Evolutionary conservation across 2,797 vertebrate species (phyloP).

Genomic region (Odontamblyopus lacepedii): DNA sequence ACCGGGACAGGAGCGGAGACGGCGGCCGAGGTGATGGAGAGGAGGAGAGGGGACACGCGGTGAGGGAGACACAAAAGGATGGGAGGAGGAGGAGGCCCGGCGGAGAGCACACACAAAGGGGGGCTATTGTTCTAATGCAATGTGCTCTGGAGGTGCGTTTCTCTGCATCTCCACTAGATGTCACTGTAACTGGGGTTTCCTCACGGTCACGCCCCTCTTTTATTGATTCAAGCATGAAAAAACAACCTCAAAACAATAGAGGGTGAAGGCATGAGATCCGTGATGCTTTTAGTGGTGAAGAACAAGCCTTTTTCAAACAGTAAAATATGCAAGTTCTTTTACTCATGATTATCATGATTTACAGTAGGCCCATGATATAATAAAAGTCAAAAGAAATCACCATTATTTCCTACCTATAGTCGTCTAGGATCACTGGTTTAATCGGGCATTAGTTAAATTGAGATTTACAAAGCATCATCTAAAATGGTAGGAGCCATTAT

Average conservation of each 20-base stretch:
- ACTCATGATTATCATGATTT: not conserved
- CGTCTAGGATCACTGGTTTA: not conserved
- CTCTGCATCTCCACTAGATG: constrained; percentile 67
- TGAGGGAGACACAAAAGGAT: constrained; percentile 68
- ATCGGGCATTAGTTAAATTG: not conserved
- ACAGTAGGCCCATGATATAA: not conserved
- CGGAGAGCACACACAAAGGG: constrained; percentile 65
- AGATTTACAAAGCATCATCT: not conserved
- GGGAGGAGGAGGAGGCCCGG: constrained; percentile 49
- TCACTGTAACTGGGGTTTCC: constrained; percentile 42
- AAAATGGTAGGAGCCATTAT: not conserved
- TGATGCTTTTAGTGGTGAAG: not conserved
- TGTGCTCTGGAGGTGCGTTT: constrained; percentile 40
- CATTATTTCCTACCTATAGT: not conserved
- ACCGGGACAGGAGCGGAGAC: constrained; percentile 51
- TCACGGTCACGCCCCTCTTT: constrained; percentile 44
- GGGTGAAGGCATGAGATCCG: not conserved
- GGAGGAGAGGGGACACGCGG: constrained; percentile 23
- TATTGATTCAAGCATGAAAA: constrained; percentile 5
- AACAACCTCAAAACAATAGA: constrained; percentile 14
- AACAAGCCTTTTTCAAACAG: not conserved
- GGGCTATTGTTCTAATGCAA: constrained; percentile 73
- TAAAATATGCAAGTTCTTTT: too few species aligned
- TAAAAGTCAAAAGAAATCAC: not conserved
- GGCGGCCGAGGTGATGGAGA: constrained; percentile 28